Percentiles rank a stretch among this genome's conserved stretches.
These are phyloP conservation scores for Ceratothoa steindachneri DNA, from an alignment of 2,888 invertebrate species.

Conservation along the genomic window DNA sequence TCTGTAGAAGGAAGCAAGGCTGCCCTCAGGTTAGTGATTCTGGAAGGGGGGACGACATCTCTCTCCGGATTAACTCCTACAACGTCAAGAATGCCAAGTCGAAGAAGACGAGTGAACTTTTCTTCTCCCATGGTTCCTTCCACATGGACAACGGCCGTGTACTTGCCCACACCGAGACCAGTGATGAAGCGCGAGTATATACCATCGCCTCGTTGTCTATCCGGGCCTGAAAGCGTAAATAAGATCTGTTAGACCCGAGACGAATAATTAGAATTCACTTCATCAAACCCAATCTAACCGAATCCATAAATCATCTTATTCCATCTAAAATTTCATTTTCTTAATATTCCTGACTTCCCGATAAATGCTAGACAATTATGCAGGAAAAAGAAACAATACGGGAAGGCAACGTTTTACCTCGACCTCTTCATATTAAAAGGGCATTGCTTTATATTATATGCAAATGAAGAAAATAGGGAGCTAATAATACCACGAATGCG, in stretches of 20 bases:
- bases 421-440: no score
- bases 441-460: no score
- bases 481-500: no score
- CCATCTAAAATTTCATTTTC: no score
- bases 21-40: constrained; percentile 60
- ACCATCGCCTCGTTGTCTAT: constrained; percentile 63
- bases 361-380: no score
- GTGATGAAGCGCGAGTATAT: constrained; percentile 62
- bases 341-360: no score
- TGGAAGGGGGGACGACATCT: constrained; percentile 53
- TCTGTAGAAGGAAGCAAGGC: constrained; percentile 52
- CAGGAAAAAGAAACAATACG: no score
- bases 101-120: constrained; percentile 30
- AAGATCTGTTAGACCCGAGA: neutral
- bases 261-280: neutral
- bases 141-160: constrained; percentile 49
- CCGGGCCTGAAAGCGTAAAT: constrained; percentile 59
- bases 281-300: neutral
- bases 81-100: constrained; percentile 50
- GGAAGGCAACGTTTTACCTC: no score
- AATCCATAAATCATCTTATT: no score
- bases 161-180: constrained; percentile 47
- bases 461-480: no score
- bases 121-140: constrained; percentile 32
- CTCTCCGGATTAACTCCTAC: constrained; percentile 21